phyloP scores from a whole-genome alignment of 1,140 invertebrate species.

The Berghia stephanieae region DNA sequence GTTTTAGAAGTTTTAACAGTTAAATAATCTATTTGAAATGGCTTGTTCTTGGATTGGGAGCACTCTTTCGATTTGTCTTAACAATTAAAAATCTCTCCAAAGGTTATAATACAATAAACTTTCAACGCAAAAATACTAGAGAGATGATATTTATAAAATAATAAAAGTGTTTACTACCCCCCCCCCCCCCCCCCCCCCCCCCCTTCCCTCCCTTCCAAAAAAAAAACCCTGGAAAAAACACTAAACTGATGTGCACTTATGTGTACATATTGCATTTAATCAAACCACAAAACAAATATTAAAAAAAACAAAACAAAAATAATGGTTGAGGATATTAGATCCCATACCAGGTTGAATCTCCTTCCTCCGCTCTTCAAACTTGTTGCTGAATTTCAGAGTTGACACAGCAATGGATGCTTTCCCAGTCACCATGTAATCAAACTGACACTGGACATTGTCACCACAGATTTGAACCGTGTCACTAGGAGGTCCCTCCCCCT shows the following conservation, averaged over 20 bases:
- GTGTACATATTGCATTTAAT: background rate
- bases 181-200: no score
- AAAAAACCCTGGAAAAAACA: background rate
- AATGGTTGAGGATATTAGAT: background rate
- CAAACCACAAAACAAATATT: background rate
- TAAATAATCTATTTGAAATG: no score
- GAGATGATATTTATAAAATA: no score
- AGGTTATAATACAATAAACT: no score
- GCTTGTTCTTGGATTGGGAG: no score
- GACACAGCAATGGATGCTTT: slow-evolving; percentile 47
- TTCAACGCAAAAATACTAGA: no score
- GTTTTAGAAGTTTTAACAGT: no score
- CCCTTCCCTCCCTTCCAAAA: no score
- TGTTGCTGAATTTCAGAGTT: slow-evolving; percentile 49
- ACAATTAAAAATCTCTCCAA: no score
- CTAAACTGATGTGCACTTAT: background rate
- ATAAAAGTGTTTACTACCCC: background rate
- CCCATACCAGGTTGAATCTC: slow-evolving; percentile 51
- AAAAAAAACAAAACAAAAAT: background rate
- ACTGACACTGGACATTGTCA: slow-evolving; percentile 50
- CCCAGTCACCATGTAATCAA: slow-evolving; percentile 52
- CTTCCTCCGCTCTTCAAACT: slow-evolving; percentile 46
- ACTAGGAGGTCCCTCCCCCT: slow-evolving; percentile 23
- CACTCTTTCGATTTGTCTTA: no score
- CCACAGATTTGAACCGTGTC: slow-evolving; percentile 48